These are phyloP conservation scores for Diloba caeruleocephala DNA, from an alignment of 2,888 invertebrate species.

Conservation along the genomic window DNA sequence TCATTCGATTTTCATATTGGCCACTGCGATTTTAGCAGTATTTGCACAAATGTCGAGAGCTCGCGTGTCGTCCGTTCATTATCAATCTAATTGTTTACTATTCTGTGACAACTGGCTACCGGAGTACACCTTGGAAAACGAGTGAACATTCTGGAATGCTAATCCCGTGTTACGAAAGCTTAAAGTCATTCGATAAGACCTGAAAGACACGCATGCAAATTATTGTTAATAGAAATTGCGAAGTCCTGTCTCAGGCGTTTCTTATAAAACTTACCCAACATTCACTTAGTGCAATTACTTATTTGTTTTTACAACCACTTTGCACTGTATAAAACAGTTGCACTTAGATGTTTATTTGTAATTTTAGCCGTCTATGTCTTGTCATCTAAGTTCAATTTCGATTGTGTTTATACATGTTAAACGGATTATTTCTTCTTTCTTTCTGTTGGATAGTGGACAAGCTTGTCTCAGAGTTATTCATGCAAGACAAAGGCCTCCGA, in stretches of 20 bases:
- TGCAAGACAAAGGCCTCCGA: no score
- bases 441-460: no score
- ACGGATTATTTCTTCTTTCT: no score
- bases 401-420: no score
- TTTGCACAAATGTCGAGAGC: no score
- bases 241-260: constrained; percentile 25
- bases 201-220: constrained; percentile 59
- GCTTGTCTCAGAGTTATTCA: no score
- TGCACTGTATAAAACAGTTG: constrained; percentile 1
- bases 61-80: no score
- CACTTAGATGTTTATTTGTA: background rate
- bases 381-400: no score
- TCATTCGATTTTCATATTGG: no score
- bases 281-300: constrained; percentile 23
- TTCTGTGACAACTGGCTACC: background rate
- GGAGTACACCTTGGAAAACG: constrained; percentile 2
- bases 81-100: no score
- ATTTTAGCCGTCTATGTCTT: background rate
- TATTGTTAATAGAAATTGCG: constrained; percentile 59
- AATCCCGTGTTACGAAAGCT: constrained; percentile 46
- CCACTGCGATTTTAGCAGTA: no score
- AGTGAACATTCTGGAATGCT: constrained; percentile 38
- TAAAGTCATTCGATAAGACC: constrained; percentile 30
- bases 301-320: constrained; percentile 23
- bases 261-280: constrained; percentile 32